phyloP scores from a whole-genome alignment of 2,113 vertebrate species.

The Acanthochromis polyacanthus region DNA sequence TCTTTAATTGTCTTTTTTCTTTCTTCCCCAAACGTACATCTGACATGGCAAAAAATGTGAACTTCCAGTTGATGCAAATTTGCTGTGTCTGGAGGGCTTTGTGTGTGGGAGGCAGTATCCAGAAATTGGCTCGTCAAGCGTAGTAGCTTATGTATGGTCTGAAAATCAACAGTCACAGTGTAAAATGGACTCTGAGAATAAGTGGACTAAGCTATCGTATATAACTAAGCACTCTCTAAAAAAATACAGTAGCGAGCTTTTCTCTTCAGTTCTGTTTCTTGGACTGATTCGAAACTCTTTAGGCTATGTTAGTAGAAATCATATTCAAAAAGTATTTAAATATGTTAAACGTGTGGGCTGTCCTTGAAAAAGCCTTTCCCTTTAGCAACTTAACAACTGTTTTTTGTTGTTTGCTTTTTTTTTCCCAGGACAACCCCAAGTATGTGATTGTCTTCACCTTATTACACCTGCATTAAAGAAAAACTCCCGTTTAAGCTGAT shows the following conservation, averaged over 20 bases:
- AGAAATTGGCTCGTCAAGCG: slow-evolving; percentile 62
- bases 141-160: slow-evolving; percentile 76
- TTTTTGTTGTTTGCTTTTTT: neutral
- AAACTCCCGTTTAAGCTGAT: slow-evolving; percentile 23
- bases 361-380: slow-evolving; percentile 61
- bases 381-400: slow-evolving; percentile 3
- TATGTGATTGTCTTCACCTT: slow-evolving; percentile 79
- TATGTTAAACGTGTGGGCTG: slow-evolving; percentile 63
- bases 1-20: slow-evolving; percentile 40
- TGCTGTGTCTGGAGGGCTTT: slow-evolving; percentile 58
- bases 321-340: slow-evolving; percentile 64
- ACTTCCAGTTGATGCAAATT: slow-evolving; percentile 66
- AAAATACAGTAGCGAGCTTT: slow-evolving; percentile 79
- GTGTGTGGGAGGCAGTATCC: slow-evolving; percentile 66
- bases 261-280: slow-evolving; percentile 48
- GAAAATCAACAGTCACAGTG: slow-evolving; percentile 67
- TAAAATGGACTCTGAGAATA: slow-evolving; percentile 61
- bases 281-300: slow-evolving; percentile 52
- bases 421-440: slow-evolving; percentile 65
- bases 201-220: slow-evolving; percentile 45
- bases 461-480: slow-evolving; percentile 62
- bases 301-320: slow-evolving; percentile 62
- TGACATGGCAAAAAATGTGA: slow-evolving; percentile 77
- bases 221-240: slow-evolving; percentile 73
- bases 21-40: slow-evolving; percentile 49